A percentile compares a stretch with the other conserved stretches of the same genome.
phyloP scores from a whole-genome alignment of 2,113 vertebrate species.

The Rhagologus leucostigma region DNA sequence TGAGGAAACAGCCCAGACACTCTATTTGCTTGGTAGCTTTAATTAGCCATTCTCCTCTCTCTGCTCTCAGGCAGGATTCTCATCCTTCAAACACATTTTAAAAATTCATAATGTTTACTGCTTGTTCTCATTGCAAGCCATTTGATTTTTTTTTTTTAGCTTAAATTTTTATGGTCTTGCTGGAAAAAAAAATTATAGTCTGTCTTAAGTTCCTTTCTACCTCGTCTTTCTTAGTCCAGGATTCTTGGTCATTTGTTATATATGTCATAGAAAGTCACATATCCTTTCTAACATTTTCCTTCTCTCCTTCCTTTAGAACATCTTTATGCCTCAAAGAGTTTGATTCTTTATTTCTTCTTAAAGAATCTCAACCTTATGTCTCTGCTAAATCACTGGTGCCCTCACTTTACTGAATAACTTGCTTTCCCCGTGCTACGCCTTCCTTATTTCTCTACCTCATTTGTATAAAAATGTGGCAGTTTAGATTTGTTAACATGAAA shows the following conservation, averaged over 20 bases:
- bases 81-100: slow-evolving; percentile 30
- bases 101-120: slow-evolving; percentile 52
- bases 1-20: neutral
- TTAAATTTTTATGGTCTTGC: neutral
- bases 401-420: neutral
- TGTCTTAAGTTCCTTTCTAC: neutral
- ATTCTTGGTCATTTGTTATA: neutral
- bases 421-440: neutral
- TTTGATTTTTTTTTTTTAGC: neutral
- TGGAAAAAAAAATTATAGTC: neutral
- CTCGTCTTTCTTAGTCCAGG: neutral
- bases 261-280: neutral
- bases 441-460: neutral
- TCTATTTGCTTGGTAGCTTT: neutral
- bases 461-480: neutral
- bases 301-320: neutral
- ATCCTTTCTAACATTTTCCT: neutral
- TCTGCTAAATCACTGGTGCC: neutral
- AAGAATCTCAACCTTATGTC: neutral
- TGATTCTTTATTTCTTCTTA: neutral
- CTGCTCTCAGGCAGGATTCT: slow-evolving; percentile 11
- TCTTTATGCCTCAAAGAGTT: neutral
- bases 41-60: slow-evolving; percentile 13
- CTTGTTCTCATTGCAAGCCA: neutral
- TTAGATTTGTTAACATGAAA: neutral